Evolutionary conservation across 2,113 vertebrate species (phyloP).

Genomic region (Oreochromis niloticus): DNA sequence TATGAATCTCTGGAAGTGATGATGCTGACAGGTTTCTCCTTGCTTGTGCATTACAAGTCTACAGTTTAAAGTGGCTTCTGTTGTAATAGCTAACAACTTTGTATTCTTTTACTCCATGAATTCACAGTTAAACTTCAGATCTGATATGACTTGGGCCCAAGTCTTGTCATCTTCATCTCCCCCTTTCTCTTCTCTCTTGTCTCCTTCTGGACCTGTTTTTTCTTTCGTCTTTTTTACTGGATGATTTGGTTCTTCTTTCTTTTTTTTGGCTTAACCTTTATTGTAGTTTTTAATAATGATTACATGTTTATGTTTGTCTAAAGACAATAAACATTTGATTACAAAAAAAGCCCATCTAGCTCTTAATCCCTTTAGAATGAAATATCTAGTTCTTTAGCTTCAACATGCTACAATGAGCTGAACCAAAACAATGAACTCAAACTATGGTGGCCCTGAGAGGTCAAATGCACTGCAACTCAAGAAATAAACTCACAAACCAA

Average conservation of each 20-base stretch:
- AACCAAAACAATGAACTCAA: background rate
- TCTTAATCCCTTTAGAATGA: background rate
- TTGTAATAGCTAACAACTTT: background rate
- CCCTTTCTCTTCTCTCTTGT: rapidly evolving
- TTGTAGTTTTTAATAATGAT: background rate
- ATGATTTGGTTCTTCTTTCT: background rate
- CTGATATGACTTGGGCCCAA: background rate
- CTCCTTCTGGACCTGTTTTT: background rate
- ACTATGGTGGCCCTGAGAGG: background rate
- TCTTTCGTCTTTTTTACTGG: background rate
- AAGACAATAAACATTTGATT: background rate
- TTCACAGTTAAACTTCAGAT: background rate
- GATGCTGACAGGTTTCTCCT: background rate
- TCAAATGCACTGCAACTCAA: background rate
- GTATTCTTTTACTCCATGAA: background rate
- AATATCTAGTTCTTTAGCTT: background rate
- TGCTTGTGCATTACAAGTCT: background rate
- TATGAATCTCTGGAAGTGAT: background rate
- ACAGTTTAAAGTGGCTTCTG: background rate
- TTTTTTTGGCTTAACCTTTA: background rate
- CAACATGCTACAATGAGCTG: background rate
- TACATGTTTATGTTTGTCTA: background rate
- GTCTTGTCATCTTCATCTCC: background rate
- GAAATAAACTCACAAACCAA: background rate
- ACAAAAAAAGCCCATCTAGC: background rate